Base-by-base conservation (phyloP, 2,888 invertebrate species). In the Lampropteryx suffumata region DNA sequence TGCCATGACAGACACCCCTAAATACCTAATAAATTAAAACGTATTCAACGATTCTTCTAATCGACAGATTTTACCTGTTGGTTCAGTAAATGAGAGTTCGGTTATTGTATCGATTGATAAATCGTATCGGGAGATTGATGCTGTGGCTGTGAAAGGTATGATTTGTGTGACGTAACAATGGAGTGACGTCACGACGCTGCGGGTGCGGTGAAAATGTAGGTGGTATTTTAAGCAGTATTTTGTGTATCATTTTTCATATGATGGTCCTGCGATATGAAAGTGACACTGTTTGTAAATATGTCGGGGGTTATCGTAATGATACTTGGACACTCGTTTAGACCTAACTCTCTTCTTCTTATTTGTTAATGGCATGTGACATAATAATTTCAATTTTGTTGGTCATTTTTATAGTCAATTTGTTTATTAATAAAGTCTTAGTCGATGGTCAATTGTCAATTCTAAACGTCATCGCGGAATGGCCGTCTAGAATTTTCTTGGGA, bases 101-200 rank as follows among this genome's bases (percentile, higher is more conserved):
- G 66, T 70, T 17, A 17, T 17, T 17, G 17, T 28, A 27, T n/a
- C 63, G 57, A 65, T 62, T 72, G 66, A 85, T 87, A 84, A 82
- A 87, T 88, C 83, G 84, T 71, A 71, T 71, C 69, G 67, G 61
- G 70, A 81, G 79, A 83, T 83, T 82, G 80, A 83, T 83, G 82
- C 72, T 68, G 57, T 61, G 64, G 61, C 65, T 57, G 61, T 67
- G 73, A 79, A 76, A 80, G 81, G 79, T 77, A 78, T 59, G 62
- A 56, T 57, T 62, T 57, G 57, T 57, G 52, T 50, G 55, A 56
- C 58, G 62, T 56, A 67, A 81, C 80, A 82, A 82, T 79, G 66
- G 73, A 54, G 71, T 81, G 81, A 82, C 82, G 81, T 80, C 79
- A 79, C 69, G 39, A 55, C 59, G 56, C 61, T 46, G 35, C 24